Percentiles rank a stretch among this genome's conserved stretches.
phyloP scores from a whole-genome alignment of 1,140 invertebrate genomes.

The Tetragnatha versicolor region DNA sequence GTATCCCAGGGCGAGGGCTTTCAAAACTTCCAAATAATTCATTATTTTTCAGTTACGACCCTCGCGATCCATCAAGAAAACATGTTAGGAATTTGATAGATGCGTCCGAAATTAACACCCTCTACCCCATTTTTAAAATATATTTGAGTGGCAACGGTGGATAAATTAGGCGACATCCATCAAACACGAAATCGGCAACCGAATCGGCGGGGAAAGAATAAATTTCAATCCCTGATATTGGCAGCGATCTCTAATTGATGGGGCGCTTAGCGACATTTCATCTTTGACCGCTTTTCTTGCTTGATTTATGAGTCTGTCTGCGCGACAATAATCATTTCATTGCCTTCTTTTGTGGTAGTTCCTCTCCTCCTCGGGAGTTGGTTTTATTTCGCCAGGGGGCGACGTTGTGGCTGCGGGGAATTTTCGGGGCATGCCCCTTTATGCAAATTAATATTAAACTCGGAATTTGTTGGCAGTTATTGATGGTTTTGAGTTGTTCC shows the following conservation, averaged over 20 bases:
- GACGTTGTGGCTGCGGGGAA: no score
- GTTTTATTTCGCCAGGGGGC: no score
- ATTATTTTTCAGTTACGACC: no score
- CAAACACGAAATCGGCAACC: constrained; percentile 25
- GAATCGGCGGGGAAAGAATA: constrained; percentile 6
- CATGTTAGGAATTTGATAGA: constrained; percentile 8
- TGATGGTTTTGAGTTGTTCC: no score
- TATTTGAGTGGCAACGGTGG: no score
- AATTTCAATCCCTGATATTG: constrained; percentile 45
- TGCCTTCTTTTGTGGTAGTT: constrained; percentile 23
- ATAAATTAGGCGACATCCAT: constrained; percentile 40
- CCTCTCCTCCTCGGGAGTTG: no score
- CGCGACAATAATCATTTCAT: constrained; percentile 45
- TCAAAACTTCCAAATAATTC: no score
- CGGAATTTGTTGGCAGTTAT: no score
- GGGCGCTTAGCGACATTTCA: constrained; percentile 35
- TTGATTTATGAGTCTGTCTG: constrained; percentile 40
- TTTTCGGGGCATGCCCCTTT: no score
- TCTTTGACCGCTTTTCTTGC: constrained; percentile 27
- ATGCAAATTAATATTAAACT: no score
- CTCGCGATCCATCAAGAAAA: neutral
- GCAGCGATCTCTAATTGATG: constrained; percentile 47
- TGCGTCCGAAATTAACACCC: neutral
- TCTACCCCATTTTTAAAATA: no score
- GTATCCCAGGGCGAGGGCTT: no score